Evolutionary conservation across 2,888 invertebrate species (phyloP), one percentile per base, ranked within the genome.

Genomic region (Lissocephala sabroskyi): DNA sequence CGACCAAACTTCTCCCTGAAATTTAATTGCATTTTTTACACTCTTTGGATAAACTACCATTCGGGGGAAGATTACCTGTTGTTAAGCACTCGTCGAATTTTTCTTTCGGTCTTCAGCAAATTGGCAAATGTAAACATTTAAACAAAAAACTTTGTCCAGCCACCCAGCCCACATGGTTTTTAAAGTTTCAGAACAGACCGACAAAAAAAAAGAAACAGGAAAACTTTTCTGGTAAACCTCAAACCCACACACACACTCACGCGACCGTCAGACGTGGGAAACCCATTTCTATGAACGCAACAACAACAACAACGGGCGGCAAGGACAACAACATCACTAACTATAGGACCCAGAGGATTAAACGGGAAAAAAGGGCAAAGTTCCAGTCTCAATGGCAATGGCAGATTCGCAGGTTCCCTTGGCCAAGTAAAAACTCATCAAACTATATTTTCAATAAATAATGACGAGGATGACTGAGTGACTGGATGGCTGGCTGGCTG

Each of bases 361-460:
- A 48, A 40, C 49, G 40, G 49, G 65, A 28, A 6, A 26, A 30
- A 9, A n/a, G 30, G 3, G 30, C n/a, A 11, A 10, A 30, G 30
- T 30, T 10, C 5, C 26, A 6, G 26, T 9, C 4, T 26, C 9
- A 9, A 6, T n/a, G 30, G 7, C 30, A 9, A 10, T 30, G 30
- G 30, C 30, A 30, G 30, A n/a, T 3, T 30, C 30, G 6, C 9
- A 30, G n/a, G 23, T 23, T 18, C 18, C 37, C 10, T 10, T 3
- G n/a, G 37, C 37, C 37, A 57, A 64, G 65, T 73, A 61, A 65
- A 73, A 77, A 70, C 70, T 71, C 67, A 75, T 77, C 75, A 71
- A 71, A 71, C 78, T 63, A 77, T 77, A 70, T 77, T 71, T 70
- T 77, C 67, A 77, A 75, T 71, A 71, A 66, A 75, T 75, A 77